Percentiles rank a stretch among this genome's conserved stretches.
These are phyloP conservation scores for Pinna nobilis DNA, from an alignment of 1,140 invertebrate species.

Conservation along the genomic window DNA sequence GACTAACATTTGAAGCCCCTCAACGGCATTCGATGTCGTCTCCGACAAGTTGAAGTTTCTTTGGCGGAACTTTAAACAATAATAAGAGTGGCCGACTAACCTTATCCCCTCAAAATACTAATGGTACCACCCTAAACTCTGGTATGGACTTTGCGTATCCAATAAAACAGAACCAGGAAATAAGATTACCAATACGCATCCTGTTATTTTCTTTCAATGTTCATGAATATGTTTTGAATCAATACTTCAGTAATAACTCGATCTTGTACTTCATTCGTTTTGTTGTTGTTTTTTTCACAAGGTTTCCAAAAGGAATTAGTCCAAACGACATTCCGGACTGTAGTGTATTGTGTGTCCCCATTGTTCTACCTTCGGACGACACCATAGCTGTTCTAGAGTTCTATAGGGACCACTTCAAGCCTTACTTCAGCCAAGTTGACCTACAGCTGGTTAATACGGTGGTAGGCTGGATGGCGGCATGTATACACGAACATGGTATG, in stretches of 20 bases:
- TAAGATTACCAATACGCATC: background rate
- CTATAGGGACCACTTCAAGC: constrained; percentile 26
- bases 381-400: constrained; percentile 50
- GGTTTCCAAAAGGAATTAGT: constrained; percentile 59
- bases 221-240: background rate
- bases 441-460: constrained; percentile 48
- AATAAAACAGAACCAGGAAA: background rate
- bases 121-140: background rate
- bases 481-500: constrained; percentile 46
- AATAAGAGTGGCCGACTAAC: no score
- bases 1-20: no score
- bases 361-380: constrained; percentile 47
- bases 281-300: no score
- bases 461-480: constrained; percentile 48
- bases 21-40: no score
- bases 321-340: constrained; percentile 20
- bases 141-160: background rate
- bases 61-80: no score
- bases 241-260: background rate
- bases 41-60: no score
- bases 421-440: constrained; percentile 42
- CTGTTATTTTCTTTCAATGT: background rate
- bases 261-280: no score
- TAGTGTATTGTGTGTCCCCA: constrained; percentile 50
- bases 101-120: no score